phyloP scores from a whole-genome alignment of 2,113 vertebrate species.

The Scopus umbretta region DNA sequence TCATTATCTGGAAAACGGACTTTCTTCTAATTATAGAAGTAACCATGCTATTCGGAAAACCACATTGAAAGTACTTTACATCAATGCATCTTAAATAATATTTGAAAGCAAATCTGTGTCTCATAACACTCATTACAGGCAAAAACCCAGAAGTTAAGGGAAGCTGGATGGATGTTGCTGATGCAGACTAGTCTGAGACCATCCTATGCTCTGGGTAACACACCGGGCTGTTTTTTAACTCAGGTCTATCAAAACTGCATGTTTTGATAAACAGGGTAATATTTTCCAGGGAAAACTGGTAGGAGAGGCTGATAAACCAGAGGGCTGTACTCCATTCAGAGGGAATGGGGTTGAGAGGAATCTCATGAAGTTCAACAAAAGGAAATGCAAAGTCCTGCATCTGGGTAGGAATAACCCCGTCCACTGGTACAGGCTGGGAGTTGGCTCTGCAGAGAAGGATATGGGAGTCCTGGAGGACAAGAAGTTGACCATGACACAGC shows the following conservation, averaged over 20 bases:
- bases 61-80: not conserved
- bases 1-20: not conserved
- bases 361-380: not conserved
- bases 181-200: not conserved
- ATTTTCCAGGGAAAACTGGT: not conserved
- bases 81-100: not conserved
- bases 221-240: accelerated
- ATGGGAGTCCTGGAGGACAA: not conserved
- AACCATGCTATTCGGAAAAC: not conserved
- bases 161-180: not conserved
- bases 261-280: not conserved
- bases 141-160: not conserved
- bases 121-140: not conserved
- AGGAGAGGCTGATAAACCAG: not conserved
- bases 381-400: not conserved
- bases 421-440: not conserved
- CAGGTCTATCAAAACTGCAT: not conserved
- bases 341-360: not conserved
- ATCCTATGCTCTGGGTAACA: not conserved
- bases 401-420: not conserved
- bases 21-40: not conserved
- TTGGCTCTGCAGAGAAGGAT: not conserved
- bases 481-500: not conserved
- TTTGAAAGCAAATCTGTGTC: not conserved
- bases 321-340: not conserved